Conservation (phyloP, 2,888 invertebrate genomes). For the Aromia moschata region DNA sequence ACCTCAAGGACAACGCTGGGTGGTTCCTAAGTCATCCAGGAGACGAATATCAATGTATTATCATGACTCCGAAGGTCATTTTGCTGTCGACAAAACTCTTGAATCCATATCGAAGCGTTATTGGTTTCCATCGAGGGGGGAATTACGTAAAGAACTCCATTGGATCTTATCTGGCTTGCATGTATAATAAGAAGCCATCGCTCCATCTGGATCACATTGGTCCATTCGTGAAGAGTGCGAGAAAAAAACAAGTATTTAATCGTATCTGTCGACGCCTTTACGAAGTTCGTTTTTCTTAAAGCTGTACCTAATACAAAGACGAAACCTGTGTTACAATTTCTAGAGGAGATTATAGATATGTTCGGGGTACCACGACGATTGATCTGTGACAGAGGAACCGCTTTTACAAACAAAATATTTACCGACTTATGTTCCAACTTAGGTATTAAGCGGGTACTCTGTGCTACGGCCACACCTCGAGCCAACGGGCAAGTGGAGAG, state of each 20-base stretch:
- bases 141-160: too few species aligned
- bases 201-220: background rate
- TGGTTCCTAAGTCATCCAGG: too few species aligned
- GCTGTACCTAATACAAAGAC: background rate
- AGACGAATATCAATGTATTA: too few species aligned
- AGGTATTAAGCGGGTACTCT: background rate
- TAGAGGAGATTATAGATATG: background rate
- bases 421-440: background rate
- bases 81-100: too few species aligned
- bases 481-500: slow-evolving; percentile 6
- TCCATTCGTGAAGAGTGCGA: background rate
- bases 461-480: background rate
- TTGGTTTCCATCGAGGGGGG: too few species aligned
- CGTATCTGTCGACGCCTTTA: background rate
- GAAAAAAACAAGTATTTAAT: background rate
- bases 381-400: background rate
- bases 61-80: too few species aligned
- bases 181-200: background rate
- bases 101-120: too few species aligned
- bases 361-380: background rate
- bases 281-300: background rate
- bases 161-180: background rate
- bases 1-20: too few species aligned
- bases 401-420: background rate
- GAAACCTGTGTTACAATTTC: background rate